Evolutionary conservation across 2,888 invertebrate genomes (phyloP).

Genomic region (Eurois occulta): DNA sequence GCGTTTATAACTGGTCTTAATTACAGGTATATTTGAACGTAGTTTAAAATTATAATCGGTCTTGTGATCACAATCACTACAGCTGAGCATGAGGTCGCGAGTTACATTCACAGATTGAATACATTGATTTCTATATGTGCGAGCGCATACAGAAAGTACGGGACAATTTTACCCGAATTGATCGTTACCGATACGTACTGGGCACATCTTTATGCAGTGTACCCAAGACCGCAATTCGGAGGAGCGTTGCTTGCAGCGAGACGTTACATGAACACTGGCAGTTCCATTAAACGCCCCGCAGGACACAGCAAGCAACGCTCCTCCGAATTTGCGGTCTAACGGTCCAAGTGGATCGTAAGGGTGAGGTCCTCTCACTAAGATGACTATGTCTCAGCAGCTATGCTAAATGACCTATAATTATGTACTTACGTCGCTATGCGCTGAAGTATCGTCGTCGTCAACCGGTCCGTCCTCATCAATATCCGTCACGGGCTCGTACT

Average conservation of each 20-base stretch:
- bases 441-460: constrained; percentile 85
- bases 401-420: not conserved
- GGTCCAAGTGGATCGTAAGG: not conserved
- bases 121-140: not conserved
- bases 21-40: not conserved
- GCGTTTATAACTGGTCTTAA: not conserved
- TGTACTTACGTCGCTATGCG: constrained; percentile 88
- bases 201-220: not conserved
- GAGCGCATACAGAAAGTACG: not conserved
- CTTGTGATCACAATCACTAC: not conserved
- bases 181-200: not conserved
- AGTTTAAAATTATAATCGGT: constrained; percentile 1
- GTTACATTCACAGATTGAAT: not conserved
- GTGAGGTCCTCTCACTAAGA: not conserved
- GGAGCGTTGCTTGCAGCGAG: not conserved
- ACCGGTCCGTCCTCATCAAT: constrained; percentile 84
- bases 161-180: not conserved
- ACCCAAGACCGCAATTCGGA: not conserved
- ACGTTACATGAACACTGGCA: not conserved
- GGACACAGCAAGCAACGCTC: not conserved
- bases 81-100: not conserved
- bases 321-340: not conserved
- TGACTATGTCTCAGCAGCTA: not conserved
- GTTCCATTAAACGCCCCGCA: not conserved
- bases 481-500: constrained; percentile 89